phyloP scores from a whole-genome alignment of 1,140 invertebrate species.

The Trissolcus basalis region DNA sequence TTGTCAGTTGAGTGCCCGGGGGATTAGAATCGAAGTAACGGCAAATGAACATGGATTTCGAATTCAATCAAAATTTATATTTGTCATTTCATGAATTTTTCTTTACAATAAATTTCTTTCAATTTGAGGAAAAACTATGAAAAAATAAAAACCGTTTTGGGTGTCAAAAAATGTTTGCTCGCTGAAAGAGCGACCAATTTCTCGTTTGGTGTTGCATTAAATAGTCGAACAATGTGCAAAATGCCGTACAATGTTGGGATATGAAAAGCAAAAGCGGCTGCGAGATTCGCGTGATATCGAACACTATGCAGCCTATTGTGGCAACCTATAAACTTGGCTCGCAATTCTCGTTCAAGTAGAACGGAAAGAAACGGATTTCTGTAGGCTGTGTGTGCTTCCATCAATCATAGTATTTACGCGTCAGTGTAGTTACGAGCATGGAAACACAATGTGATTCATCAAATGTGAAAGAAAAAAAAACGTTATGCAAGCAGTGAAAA shows the following conservation, averaged over 20 bases:
- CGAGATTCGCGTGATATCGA: conserved; percentile 58
- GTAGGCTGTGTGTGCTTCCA: conserved; percentile 64
- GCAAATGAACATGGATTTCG: conserved; percentile 45
- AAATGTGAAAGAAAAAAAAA: conserved; percentile 28
- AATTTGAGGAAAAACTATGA: too few relatives aligned
- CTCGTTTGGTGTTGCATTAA: conserved; percentile 26
- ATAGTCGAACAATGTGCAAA: conserved; percentile 24
- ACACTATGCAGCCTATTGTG: conserved; percentile 60
- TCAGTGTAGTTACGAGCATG: conserved; percentile 28
- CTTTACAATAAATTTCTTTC: too few relatives aligned
- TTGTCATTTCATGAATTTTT: not conserved
- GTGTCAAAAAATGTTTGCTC: conserved; percentile 8
- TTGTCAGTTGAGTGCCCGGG: conserved; percentile 43
- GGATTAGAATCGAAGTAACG: conserved; percentile 35
- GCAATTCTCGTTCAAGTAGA: conserved; percentile 20
- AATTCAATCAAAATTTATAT: not conserved
- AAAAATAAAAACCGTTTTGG: too few relatives aligned
- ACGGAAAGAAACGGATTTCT: conserved; percentile 45
- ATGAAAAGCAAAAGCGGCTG: conserved; percentile 24
- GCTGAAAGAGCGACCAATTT: conserved; percentile 17
- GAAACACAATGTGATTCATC: conserved; percentile 60
- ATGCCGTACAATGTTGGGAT: conserved; percentile 14
- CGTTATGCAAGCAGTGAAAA: too few relatives aligned
- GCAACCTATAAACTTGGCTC: conserved; percentile 61
- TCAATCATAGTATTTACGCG: conserved; percentile 70